Percentiles rank a stretch among this genome's conserved stretches.
phyloP scores from a whole-genome alignment of 2,888 invertebrate genomes.

The Syritta pipiens region DNA sequence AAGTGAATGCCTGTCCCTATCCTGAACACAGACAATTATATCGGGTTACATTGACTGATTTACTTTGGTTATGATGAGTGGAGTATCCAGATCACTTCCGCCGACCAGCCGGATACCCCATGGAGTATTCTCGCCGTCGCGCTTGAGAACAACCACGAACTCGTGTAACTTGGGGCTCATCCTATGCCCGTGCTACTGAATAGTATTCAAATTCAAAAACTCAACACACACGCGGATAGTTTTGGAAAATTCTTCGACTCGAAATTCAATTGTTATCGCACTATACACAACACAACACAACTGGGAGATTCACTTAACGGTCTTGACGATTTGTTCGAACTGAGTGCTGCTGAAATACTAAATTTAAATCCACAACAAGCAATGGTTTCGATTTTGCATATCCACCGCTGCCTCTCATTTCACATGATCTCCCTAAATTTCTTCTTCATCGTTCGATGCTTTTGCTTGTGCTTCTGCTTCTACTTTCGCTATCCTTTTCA shows the following conservation, averaged over 20 bases:
- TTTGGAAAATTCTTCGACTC: constrained; percentile 13
- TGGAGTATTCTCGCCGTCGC: constrained; percentile 85
- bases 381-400: constrained; percentile 61
- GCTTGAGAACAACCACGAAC: constrained; percentile 86
- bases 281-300: too few species aligned
- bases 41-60: constrained; percentile 74
- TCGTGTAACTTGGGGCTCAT: constrained; percentile 84
- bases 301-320: too few species aligned
- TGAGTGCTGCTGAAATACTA: constrained; percentile 80
- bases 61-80: constrained; percentile 94
- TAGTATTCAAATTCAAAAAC: not conserved
- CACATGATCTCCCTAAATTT: constrained; percentile 51
- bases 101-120: constrained; percentile 95
- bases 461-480: too few species aligned
- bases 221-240: constrained; percentile 1
- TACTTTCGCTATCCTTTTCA: constrained; percentile 62
- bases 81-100: constrained; percentile 91
- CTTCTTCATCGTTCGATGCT: constrained; percentile 34
- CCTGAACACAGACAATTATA: constrained; percentile 30
- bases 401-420: constrained; percentile 51
- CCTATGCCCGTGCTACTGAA: constrained; percentile 35
- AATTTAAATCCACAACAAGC: constrained; percentile 75
- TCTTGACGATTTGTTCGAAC: constrained; percentile 78
- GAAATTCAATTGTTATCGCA: constrained; percentile 44
- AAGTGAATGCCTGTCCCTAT: constrained; percentile 6